Evolutionary conservation across 2,888 invertebrate genomes (phyloP), one percentile per base, ranked within the genome.

Genomic region (Drosophila mimica): DNA sequence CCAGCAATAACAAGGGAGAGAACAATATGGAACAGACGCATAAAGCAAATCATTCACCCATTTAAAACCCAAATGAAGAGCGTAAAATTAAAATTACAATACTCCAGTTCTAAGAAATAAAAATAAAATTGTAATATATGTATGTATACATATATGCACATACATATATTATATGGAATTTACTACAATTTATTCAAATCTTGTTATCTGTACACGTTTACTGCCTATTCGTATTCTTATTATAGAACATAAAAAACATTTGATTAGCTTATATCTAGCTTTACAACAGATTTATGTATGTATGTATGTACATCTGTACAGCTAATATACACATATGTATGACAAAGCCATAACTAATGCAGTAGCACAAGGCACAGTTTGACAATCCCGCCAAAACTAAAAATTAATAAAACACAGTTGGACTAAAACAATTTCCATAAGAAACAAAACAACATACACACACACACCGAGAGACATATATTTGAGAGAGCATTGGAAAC

Each of bases 401-500:
- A 88, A 74, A 79, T 72, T 71, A 80, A 81, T 78, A 75, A 73
- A 73, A 78, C 15, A 70, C 63, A 49, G 62, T 62, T 49, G 52
- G 33, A 34, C 49, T 74, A 54, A 58, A 63, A 54, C 61, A 64
- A 38, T 56, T 72, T 54, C 43, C 53, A 25, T 46, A 62, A 30
- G 72, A 64, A 51, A 60, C 30, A 53, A 54, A 36, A 48, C 17
- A 33, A n/a, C 17, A 28, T 7, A 54, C 40, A 7, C 13, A 43
- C 13, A 43, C 13, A 43, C 57, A 49, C 17, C 43, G 17, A 30
- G 31, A 59, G 25, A 51, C 33, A n/a, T 40, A 38, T 15, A 51
- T 53, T 49, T 51, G 57, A 43, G 68, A 78, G 78, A 74, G 70
- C 56, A 46, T 43, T 62, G 30, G 51, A 36, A 51, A 68, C 57